Conservation (phyloP, 2,888 invertebrate species). For the Priocnemis perturbator region DNA sequence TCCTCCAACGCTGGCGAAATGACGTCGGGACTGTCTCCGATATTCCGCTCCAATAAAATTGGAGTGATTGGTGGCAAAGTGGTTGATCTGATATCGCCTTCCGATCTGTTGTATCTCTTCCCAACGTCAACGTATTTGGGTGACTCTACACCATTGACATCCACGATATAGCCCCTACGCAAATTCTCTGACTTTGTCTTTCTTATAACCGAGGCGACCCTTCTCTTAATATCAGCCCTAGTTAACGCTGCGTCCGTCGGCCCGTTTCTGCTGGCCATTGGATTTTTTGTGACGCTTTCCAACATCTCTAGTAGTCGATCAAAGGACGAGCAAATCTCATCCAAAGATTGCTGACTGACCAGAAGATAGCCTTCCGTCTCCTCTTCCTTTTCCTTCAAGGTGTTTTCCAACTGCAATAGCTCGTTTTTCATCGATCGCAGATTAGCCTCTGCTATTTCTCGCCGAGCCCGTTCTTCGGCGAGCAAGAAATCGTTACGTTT, state of each 20-base stretch:
- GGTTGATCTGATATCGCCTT: conserved; percentile 58
- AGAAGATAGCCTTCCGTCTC: conserved; percentile 64
- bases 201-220: conserved; percentile 62
- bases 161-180: conserved; percentile 43
- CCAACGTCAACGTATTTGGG: conserved; percentile 25
- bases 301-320: conserved; percentile 63
- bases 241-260: conserved; percentile 31
- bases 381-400: conserved; percentile 60
- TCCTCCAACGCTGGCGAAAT: conserved; percentile 39
- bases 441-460: conserved; percentile 64
- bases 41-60: conserved; percentile 10
- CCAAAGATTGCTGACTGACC: conserved; percentile 65
- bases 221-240: conserved; percentile 54
- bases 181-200: conserved; percentile 70
- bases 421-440: conserved; percentile 56
- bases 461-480: conserved; percentile 62
- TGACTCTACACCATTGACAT: conserved; percentile 20
- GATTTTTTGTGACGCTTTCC: conserved; percentile 50
- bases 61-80: conserved; percentile 35
- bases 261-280: conserved; percentile 18
- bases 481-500: conserved; percentile 54
- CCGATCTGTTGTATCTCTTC: conserved; percentile 64
- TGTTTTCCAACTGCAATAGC: conserved; percentile 58
- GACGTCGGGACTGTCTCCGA: conserved; percentile 21
- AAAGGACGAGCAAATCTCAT: conserved; percentile 66